Base-by-base conservation (phyloP, 2,113 vertebrate genomes). In the Seriola rivoliana region DNA sequence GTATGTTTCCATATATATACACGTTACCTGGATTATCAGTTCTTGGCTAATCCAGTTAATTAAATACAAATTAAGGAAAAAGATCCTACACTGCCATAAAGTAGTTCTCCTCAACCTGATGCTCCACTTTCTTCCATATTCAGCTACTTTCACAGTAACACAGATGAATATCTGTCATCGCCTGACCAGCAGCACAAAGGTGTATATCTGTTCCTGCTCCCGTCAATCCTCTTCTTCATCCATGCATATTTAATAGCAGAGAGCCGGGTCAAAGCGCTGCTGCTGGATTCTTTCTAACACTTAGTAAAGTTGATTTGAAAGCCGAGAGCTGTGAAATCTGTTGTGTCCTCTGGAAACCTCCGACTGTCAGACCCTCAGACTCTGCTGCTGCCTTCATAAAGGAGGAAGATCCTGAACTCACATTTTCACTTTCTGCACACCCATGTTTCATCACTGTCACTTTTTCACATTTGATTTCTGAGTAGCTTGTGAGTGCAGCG, bases 271-370 rank as follows among this genome's bases (percentile, higher is more conserved):
- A n/a, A 1, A 21, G 0, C 16, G 2, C 44, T 0, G 68, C 67
- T 72, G 40, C 8, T 25, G 55, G 71, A 64, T 5, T 21, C 46
- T 55, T 40, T 60, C 79, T 5, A 16, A 42, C 69, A 68, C 60
- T 69, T 21, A 4, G 19, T 50, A 14, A 21, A 25, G 14, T 29
- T 68, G 40, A 76, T 66, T 16, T n/a, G 25, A 32, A 42, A 68
- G 59, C 78, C 29, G 50, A 54, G 46, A 78, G 6, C 54, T 59
- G 32, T 23, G 32, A 55, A 29, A 52, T 40, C 12, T 23, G 62
- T 29, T 8, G 5, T 8, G 63, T 79, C 52, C 66, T 75, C 34
- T 54, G 23, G 21, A 81, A 63, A n/a, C 69, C 64, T 59, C 79
- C n/a, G 48, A 72, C 54, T 67, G 52, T 29, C 34, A 55, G 19